Evolutionary conservation across 2,888 invertebrate species (phyloP).

Genomic region (Spodoptera littoralis): DNA sequence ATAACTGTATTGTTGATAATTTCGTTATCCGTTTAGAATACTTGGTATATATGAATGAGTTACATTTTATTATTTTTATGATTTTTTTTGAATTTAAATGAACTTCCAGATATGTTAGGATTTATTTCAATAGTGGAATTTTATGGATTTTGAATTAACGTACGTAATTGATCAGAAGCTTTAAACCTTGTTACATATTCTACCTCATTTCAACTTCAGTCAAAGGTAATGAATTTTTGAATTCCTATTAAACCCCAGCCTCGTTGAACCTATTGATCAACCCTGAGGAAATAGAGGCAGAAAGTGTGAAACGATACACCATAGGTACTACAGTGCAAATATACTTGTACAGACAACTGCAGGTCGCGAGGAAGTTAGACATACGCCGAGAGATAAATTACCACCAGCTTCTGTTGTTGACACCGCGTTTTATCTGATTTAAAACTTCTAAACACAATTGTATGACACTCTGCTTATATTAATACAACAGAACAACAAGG

Average conservation of each 20-base stretch:
- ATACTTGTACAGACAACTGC: slow-evolving; percentile 1
- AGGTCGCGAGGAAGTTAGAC: slow-evolving; percentile 6
- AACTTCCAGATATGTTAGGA: no score
- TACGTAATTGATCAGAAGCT: no score
- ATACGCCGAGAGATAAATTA: slow-evolving; percentile 7
- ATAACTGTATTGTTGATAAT: no score
- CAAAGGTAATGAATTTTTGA: slow-evolving; percentile 10
- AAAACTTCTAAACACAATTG: slow-evolving; percentile 9
- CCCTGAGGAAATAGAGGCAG: slow-evolving; percentile 1
- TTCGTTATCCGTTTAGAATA: no score
- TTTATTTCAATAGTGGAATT: no score
- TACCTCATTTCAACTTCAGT: not conserved
- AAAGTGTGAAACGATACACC: slow-evolving; percentile 5
- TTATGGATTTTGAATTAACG: no score
- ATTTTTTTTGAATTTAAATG: no score
- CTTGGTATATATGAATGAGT: no score
- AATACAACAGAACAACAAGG: slow-evolving; percentile 3
- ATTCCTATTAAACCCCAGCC: slow-evolving; percentile 1
- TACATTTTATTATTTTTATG: no score
- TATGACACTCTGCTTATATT: slow-evolving; percentile 12
- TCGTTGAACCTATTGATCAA: slow-evolving; percentile 24
- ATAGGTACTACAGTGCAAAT: slow-evolving; percentile 1
- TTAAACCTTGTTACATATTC: no score
- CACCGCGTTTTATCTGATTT: slow-evolving; percentile 12
- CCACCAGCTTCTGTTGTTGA: slow-evolving; percentile 4